These are phyloP conservation scores for Cricetomys ansorgei DNA, from an alignment of 2,113 vertebrate species.

Conservation along the genomic window DNA sequence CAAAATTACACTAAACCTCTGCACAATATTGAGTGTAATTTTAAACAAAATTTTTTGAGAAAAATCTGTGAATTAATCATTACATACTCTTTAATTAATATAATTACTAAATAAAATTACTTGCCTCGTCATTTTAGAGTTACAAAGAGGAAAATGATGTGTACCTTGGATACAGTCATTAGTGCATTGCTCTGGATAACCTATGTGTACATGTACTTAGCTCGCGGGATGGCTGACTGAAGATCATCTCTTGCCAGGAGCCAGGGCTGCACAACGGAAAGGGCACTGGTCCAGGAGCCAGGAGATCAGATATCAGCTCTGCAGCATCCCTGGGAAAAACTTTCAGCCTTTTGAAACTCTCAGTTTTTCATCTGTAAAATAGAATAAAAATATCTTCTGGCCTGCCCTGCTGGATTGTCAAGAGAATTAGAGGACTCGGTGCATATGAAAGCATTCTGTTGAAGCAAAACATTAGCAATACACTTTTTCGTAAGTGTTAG, in stretches of 20 bases:
- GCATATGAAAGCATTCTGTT: constrained; percentile 56
- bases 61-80: constrained; percentile 34
- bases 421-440: background rate
- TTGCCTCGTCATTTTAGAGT: constrained; percentile 43
- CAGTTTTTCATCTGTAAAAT: constrained; percentile 56
- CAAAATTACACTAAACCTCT: background rate
- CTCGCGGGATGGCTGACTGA: background rate
- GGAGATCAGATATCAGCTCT: constrained; percentile 61
- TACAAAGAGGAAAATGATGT: constrained; percentile 46
- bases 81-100: background rate
- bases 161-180: background rate
- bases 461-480: background rate
- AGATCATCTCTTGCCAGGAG: constrained; percentile 56
- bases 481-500: constrained; percentile 44
- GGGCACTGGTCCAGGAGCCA: background rate
- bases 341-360: constrained; percentile 43
- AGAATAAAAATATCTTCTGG: constrained; percentile 50
- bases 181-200: background rate
- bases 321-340: constrained; percentile 54
- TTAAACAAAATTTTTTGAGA: constrained; percentile 8
- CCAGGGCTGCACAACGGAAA: constrained; percentile 24
- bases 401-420: background rate
- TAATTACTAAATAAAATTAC: constrained; percentile 48
- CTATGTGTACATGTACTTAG: background rate
- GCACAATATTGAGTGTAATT: background rate